phyloP scores from a whole-genome alignment of 2,888 invertebrate genomes.

The Cepaea hortensis region DNA sequence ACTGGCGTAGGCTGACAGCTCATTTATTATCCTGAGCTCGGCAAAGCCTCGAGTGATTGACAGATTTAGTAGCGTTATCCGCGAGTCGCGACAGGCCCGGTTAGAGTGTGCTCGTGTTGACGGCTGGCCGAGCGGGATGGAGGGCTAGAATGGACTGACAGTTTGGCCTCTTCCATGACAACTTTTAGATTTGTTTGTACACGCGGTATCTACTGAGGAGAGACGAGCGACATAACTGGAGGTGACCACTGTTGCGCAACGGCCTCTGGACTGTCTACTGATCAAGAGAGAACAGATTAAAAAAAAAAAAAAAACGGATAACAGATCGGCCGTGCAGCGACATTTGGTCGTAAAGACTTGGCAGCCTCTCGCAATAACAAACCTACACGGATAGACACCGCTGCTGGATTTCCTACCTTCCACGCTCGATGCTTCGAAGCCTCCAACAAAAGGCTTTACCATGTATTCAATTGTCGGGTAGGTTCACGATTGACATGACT shows the following conservation, averaged over 20 bases:
- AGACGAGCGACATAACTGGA: constrained; percentile 32
- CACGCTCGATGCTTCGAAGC: constrained; percentile 17
- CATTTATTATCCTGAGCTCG: constrained; percentile 66
- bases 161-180: constrained; percentile 71
- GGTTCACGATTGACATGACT: constrained; percentile 24
- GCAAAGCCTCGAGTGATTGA: constrained; percentile 67
- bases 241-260: constrained; percentile 49
- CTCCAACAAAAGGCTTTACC: constrained; percentile 28
- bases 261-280: constrained; percentile 33
- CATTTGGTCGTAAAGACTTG: constrained; percentile 9
- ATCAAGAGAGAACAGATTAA: too few species aligned
- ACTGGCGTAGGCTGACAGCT: constrained; percentile 66
- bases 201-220: constrained; percentile 51
- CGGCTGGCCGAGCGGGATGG: constrained; percentile 59
- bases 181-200: constrained; percentile 70
- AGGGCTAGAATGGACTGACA: constrained; percentile 71
- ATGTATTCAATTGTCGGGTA: constrained; percentile 32
- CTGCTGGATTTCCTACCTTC: background rate
- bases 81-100: constrained; percentile 69
- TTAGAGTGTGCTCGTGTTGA: constrained; percentile 70
- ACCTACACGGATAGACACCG: background rate
- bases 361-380: background rate
- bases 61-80: constrained; percentile 69
- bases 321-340: background rate
- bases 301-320: background rate